Evolutionary conservation across 2,797 vertebrate species (phyloP).

Genomic region (Poeciliopsis turneri): DNA sequence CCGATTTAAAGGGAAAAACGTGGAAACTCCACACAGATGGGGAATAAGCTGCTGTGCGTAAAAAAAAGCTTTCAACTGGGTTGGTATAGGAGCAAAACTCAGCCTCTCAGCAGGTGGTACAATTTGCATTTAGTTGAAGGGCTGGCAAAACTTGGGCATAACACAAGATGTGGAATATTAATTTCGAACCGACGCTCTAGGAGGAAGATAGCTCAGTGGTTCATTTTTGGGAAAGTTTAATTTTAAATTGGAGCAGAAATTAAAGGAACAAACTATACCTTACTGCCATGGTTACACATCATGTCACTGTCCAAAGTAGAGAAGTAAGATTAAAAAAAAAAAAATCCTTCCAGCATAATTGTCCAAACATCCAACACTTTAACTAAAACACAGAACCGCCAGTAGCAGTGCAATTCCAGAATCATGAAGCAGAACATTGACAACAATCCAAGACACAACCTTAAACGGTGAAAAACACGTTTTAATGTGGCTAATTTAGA

Average conservation of each 20-base stretch:
- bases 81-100: not conserved
- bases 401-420: not conserved
- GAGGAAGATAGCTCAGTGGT: not conserved
- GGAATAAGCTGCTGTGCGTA: no score
- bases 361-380: not conserved
- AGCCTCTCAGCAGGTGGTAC: not conserved
- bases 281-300: not conserved
- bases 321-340: not conserved
- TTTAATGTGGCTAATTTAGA: not conserved
- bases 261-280: not conserved
- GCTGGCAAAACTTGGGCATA: not conserved
- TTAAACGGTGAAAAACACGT: not conserved
- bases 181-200: not conserved
- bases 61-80: not conserved
- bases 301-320: not conserved
- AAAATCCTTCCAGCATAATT: not conserved
- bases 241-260: not conserved
- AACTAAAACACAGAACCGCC: not conserved
- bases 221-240: not conserved
- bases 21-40: not conserved
- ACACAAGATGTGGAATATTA: not conserved
- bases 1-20: not conserved
- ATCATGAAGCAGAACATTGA: not conserved
- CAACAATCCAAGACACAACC: not conserved
- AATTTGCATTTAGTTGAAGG: conserved; percentile 2